phyloP scores from a whole-genome alignment of 2,888 invertebrate species.

The Oscheius sp. region DNA sequence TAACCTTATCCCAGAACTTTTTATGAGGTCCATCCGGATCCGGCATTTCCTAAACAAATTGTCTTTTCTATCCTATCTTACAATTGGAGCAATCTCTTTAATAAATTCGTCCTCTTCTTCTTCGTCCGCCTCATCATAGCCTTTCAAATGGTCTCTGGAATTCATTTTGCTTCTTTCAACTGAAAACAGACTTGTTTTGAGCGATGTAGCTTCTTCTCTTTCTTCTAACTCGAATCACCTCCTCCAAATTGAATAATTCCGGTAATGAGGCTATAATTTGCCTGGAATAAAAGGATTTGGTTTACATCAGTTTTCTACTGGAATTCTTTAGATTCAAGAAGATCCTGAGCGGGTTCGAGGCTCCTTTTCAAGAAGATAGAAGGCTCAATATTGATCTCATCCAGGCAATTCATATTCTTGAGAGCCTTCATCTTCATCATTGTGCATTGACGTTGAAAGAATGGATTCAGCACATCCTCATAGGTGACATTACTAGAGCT shows the following conservation, averaged over 20 bases:
- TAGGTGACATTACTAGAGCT: slow-evolving; percentile 17
- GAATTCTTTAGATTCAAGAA: background rate
- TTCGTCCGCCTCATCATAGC: slow-evolving; percentile 5
- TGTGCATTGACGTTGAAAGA: slow-evolving; percentile 39
- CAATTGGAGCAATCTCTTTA: background rate
- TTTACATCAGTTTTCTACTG: background rate
- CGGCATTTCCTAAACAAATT: background rate
- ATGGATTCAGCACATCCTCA: slow-evolving; percentile 37
- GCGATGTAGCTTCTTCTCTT: background rate
- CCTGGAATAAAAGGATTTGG: background rate
- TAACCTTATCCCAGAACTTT: slow-evolving; percentile 13
- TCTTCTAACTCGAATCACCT: slow-evolving; percentile 1
- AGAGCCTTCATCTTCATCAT: slow-evolving; percentile 20
- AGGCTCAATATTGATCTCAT: background rate
- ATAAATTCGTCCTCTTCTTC: slow-evolving; percentile 10
- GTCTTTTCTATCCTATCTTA: background rate
- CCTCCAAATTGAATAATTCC: slow-evolving; percentile 10
- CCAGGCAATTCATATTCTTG: background rate
- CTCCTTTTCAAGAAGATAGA: slow-evolving; percentile 26
- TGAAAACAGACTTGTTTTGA: background rate
- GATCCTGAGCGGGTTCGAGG: background rate
- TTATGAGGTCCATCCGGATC: slow-evolving; percentile 19
- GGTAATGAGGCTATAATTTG: background rate
- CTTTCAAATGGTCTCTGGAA: slow-evolving; percentile 15
- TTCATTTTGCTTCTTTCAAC: background rate